A percentile compares a stretch with the other conserved stretches of the same genome.
Evolutionary conservation across 2,797 vertebrate species (phyloP).

Genomic region (Enteromius treurensis): DNA sequence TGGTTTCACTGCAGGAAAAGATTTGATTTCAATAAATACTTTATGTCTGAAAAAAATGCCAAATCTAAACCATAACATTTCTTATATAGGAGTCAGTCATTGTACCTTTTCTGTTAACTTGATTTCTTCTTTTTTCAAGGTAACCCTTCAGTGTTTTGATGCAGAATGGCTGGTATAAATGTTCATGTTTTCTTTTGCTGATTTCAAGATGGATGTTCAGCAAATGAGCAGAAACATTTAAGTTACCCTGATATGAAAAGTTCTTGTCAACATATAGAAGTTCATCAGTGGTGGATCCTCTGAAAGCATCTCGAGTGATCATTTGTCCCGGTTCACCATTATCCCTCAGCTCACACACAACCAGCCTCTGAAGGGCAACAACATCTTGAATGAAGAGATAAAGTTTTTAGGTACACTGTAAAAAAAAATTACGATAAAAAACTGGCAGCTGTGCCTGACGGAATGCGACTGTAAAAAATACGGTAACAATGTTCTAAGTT

Average conservation of each 20-base stretch:
- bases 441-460: too few species aligned
- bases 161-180: neutral
- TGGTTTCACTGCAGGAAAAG: too few species aligned
- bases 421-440: too few species aligned
- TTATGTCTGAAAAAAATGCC: too few species aligned
- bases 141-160: neutral
- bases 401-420: neutral
- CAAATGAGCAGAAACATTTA: accelerated
- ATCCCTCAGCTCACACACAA: neutral
- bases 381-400: neutral
- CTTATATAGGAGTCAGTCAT: neutral
- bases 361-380: neutral
- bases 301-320: neutral
- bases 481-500: too few species aligned
- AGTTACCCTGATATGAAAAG: neutral
- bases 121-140: neutral
- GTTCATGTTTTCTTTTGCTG: neutral
- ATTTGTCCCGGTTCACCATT: neutral
- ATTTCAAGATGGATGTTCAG: neutral
- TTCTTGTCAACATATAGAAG: neutral
- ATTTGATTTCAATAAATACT: too few species aligned
- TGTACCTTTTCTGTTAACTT: conserved; percentile 4
- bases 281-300: neutral
- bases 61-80: too few species aligned
- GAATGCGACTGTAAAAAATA: too few species aligned